Conservation (phyloP, 2,888 invertebrate genomes). For the Tortrix viridana region DNA sequence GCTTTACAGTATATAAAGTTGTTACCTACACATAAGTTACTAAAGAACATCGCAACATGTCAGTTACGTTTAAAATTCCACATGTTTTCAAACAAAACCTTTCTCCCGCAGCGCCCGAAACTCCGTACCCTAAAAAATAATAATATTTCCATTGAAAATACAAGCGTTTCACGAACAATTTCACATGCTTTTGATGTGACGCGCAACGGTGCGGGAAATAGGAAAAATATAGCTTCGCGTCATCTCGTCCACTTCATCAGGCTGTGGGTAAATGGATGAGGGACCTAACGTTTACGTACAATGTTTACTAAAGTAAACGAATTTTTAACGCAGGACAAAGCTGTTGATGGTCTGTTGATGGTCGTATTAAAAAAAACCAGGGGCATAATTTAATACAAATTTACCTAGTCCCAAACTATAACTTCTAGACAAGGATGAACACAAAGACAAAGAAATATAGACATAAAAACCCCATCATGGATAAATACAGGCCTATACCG, state of each 20-base stretch:
- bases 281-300: background rate
- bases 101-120: background rate
- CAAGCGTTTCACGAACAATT: slow-evolving; percentile 48
- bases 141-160: slow-evolving; percentile 35
- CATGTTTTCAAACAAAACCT: background rate
- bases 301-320: background rate
- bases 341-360: too few species aligned
- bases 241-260: slow-evolving; percentile 32
- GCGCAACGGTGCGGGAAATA: slow-evolving; percentile 48
- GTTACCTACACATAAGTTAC: background rate
- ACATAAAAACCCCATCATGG: too few species aligned
- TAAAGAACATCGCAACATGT: background rate
- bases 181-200: slow-evolving; percentile 50
- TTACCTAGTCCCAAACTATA: too few species aligned
- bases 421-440: too few species aligned
- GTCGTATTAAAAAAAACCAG: too few species aligned
- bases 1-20: too few species aligned
- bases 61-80: background rate
- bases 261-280: slow-evolving; percentile 7
- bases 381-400: too few species aligned
- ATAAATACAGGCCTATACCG: too few species aligned
- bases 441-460: too few species aligned
- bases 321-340: too few species aligned
- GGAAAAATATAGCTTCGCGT: slow-evolving; percentile 40
- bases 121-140: slow-evolving; percentile 32